Evolutionary conservation across 30 jellyfish, hydroid and myxozoan genomes (phyloP).

Genomic region (Nemopilema nomurai): DNA sequence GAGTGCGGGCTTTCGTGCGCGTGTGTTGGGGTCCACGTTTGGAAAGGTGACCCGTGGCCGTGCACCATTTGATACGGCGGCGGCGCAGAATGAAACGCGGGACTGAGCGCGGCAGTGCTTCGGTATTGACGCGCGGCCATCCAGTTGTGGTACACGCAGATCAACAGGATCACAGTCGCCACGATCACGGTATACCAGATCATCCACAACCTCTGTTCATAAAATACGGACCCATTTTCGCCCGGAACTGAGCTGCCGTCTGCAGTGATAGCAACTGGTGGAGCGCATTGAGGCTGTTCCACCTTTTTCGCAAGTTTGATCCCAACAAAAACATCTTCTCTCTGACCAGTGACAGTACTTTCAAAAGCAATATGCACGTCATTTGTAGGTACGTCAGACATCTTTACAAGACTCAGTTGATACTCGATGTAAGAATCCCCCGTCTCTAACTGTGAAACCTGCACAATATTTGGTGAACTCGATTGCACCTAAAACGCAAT

Average conservation of each 20-base stretch:
- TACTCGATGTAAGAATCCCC: neutral
- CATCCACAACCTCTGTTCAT: neutral
- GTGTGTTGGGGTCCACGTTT: neutral
- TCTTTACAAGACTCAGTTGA: neutral
- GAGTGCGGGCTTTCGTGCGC: constrained; percentile 14
- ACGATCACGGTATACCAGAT: constrained; percentile 6
- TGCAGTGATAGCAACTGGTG: neutral
- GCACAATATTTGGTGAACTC: neutral
- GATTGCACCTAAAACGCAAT: neutral
- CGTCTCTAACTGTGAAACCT: neutral
- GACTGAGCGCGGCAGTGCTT: neutral
- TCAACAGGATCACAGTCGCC: constrained; percentile 17
- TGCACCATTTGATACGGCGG: constrained; percentile 21
- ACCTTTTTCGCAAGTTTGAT: neutral
- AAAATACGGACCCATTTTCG: neutral
- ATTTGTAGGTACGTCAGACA: neutral
- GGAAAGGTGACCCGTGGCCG: constrained; percentile 14
- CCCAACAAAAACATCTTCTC: neutral
- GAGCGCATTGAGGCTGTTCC: constrained; percentile 2
- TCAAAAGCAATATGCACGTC: neutral
- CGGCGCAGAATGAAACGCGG: neutral
- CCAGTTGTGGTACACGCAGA: constrained; percentile 14
- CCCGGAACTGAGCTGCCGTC: neutral
- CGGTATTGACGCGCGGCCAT: neutral
- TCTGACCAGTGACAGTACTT: constrained; percentile 35